phyloP scores from a whole-genome alignment of 53 echinoderm and acorn worm genomes.

The Holothuria leucospilota region DNA sequence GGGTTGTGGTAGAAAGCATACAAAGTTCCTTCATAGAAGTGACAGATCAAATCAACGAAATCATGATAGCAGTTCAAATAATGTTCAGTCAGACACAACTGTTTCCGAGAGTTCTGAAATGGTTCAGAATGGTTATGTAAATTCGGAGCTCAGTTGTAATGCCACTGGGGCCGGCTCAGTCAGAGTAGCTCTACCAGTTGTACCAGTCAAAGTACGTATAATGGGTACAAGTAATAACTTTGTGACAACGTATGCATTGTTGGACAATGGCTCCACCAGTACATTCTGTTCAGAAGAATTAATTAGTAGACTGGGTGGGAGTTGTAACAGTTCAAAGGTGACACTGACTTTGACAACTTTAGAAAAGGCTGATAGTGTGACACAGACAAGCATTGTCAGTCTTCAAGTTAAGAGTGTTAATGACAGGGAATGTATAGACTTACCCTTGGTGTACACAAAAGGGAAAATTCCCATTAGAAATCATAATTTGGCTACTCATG shows the following conservation, averaged over 20 bases:
- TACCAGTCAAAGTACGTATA: constrained; percentile 25
- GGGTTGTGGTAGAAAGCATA: constrained; percentile 66
- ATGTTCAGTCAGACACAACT: no score
- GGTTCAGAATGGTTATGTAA: no score
- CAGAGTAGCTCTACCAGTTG: constrained; percentile 5
- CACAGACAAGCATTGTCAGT: constrained; percentile 22
- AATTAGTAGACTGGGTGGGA: neutral
- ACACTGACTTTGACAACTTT: constrained; percentile 48
- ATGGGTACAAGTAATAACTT: neutral
- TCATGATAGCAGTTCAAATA: no score
- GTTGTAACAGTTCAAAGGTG: neutral
- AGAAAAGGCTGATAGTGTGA: neutral
- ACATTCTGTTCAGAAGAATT: neutral
- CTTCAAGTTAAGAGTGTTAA: constrained; percentile 11
- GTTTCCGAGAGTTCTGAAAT: neutral
- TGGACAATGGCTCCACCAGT: no score
- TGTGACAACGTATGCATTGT: no score
- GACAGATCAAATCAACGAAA: no score
- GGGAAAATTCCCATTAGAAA: neutral
- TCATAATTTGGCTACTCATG: no score
- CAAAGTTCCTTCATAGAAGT: constrained; percentile 51
- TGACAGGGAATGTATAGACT: neutral
- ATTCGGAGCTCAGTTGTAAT: no score
- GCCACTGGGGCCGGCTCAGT: no score
- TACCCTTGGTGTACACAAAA: constrained; percentile 6